A percentile compares a stretch with the other conserved stretches of the same genome.
phyloP scores from a whole-genome alignment of 2,113 vertebrate species.

The Burhinus bistriatus region DNA sequence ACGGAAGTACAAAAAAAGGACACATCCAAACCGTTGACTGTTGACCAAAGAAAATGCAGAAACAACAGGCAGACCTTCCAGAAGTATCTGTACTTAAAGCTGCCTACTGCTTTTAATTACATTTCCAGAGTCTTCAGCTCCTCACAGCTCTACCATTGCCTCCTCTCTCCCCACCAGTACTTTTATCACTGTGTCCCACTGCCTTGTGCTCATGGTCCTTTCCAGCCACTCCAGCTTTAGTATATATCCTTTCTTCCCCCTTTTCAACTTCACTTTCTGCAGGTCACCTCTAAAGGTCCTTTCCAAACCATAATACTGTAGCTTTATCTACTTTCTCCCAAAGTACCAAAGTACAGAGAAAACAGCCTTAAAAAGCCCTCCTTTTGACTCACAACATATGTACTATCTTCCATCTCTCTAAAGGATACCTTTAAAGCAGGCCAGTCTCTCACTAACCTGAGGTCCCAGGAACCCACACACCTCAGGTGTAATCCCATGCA shows the following conservation, averaged over 20 bases:
- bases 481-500: background rate
- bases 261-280: background rate
- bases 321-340: background rate
- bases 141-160: background rate
- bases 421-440: background rate
- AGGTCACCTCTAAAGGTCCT: background rate
- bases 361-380: background rate
- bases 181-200: background rate
- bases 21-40: background rate
- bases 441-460: background rate
- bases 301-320: background rate
- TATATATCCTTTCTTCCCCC: background rate
- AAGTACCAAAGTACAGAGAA: background rate
- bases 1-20: background rate
- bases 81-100: background rate
- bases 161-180: background rate
- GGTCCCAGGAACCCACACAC: background rate
- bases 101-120: background rate
- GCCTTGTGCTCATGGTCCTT: background rate
- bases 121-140: background rate
- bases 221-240: background rate
- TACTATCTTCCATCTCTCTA: background rate
- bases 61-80: background rate
- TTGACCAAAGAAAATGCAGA: background rate
- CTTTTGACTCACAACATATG: background rate